Percentiles rank a stretch among this genome's conserved stretches.
Conservation (phyloP, 2,888 invertebrate species). For the Eupelmus urozonus region DNA sequence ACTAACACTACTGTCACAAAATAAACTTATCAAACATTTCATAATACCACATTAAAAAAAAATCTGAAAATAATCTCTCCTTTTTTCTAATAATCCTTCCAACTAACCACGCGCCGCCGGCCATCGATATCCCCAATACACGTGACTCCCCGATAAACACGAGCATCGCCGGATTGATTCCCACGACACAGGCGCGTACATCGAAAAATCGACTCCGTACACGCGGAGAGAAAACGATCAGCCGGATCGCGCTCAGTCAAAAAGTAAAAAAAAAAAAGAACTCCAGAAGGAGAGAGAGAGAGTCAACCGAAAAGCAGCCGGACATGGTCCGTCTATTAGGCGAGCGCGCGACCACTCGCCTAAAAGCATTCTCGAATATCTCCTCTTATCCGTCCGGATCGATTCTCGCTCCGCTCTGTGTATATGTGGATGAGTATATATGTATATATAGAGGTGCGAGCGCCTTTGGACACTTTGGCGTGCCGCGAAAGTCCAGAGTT, state of each 20-base stretch:
- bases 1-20: no score
- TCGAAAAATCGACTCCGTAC: no score
- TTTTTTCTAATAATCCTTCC: no score
- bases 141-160: no score
- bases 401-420: slow-evolving; percentile 57
- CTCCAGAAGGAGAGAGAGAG: not conserved
- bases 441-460: not conserved
- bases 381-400: slow-evolving; percentile 72
- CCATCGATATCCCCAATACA: no score
- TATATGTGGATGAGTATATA: not conserved
- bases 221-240: not conserved
- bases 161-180: not conserved
- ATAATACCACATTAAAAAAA: no score
- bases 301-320: slow-evolving; percentile 23
- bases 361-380: slow-evolving; percentile 75
- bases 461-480: slow-evolving; percentile 17
- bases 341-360: slow-evolving; percentile 52
- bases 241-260: no score
- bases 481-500: slow-evolving; percentile 30
- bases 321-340: slow-evolving; percentile 59
- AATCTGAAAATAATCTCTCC: no score
- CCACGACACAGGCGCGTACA: not conserved
- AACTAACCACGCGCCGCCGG: no score
- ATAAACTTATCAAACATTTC: no score
- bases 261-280: not conserved